Base-by-base conservation (phyloP, 1,140 invertebrate species). In the Drosophila fuyamai region DNA sequence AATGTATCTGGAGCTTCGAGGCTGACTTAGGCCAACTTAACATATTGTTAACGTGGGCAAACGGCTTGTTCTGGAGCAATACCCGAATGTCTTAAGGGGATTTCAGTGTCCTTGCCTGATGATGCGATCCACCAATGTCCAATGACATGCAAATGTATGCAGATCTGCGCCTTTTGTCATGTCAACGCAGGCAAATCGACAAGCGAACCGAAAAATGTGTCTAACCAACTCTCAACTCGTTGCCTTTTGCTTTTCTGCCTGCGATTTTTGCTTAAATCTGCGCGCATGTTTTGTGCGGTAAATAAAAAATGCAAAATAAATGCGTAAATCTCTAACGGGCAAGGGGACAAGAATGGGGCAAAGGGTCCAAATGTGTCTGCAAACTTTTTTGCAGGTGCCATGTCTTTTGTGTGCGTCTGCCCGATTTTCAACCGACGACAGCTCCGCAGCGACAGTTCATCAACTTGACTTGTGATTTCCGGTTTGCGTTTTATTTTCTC, bases 111-210 rank as follows among this genome's bases (percentile, higher is more conserved):
- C 85, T 89, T 89, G 84, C 81, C 81, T 80, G 85, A 90, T 89
- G 85, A 79, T 79, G 85, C 79, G 77, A 74, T 85, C 58, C 66
- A 55, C 59, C 75, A 50, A 36, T 35, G 56, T 54, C 72, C 83
- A 86, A 90, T 90, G 86, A 88, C 86, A 91, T 91, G 90, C 89
- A 90, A 91, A 91, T 91, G 67, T 91, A 91, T 91, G 89, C 89
- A 91, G 90, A 91, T 91, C 84, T 88, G 70, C 75, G 90, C 90
- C 90, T 91, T 91, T 91, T 81, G 85, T 84, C 82, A 91, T 91
- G 90, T 90, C 88, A 90, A 90, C 82, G 88, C 79, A 86, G 90
- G 81, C 90, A 91, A 91, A 89, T 89, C 84, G 82, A 76, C 67
- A 82, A 75, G 67, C 70, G 68, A 79, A 44, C 71, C 50, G 62